A percentile compares a stretch with the other conserved stretches of the same genome.
Evolutionary conservation across 2,888 invertebrate species (phyloP).

Genomic region (Nebria salina): DNA sequence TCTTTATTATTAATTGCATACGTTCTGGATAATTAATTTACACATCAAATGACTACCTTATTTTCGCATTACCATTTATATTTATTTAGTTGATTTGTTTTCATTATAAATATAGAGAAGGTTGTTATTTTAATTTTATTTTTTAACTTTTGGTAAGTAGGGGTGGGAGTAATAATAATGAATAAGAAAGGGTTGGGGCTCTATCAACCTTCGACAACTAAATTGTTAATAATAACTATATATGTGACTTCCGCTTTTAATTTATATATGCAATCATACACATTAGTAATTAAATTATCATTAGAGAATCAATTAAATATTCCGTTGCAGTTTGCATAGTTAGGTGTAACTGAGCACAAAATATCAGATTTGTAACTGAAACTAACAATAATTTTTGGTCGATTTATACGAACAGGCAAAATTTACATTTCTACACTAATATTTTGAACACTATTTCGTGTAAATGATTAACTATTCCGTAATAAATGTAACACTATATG

Average conservation of each 20-base stretch:
- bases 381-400: too few relatives aligned
- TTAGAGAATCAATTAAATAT: neutral
- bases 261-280: neutral
- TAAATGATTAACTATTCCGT: too few relatives aligned
- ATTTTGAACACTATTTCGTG: too few relatives aligned
- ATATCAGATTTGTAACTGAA: neutral
- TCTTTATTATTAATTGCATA: constrained; percentile 20
- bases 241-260: neutral
- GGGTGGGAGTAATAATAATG: too few relatives aligned
- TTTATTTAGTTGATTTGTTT: neutral
- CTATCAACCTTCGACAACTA: neutral
- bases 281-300: neutral
- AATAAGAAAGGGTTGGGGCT: neutral
- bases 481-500: too few relatives aligned
- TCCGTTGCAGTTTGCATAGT: neutral
- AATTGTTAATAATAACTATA: neutral
- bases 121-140: too few relatives aligned
- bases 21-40: neutral
- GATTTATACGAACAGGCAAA: too few relatives aligned
- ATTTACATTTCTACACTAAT: too few relatives aligned
- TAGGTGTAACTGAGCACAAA: neutral
- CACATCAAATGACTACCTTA: neutral
- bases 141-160: too few relatives aligned
- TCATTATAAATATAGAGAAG: too few relatives aligned
- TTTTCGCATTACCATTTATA: neutral